Percentiles rank a stretch among this genome's conserved stretches.
These are phyloP conservation scores for Otolemur crassicaudatus DNA, from an alignment of 2,797 vertebrate species.

Conservation along the genomic window DNA sequence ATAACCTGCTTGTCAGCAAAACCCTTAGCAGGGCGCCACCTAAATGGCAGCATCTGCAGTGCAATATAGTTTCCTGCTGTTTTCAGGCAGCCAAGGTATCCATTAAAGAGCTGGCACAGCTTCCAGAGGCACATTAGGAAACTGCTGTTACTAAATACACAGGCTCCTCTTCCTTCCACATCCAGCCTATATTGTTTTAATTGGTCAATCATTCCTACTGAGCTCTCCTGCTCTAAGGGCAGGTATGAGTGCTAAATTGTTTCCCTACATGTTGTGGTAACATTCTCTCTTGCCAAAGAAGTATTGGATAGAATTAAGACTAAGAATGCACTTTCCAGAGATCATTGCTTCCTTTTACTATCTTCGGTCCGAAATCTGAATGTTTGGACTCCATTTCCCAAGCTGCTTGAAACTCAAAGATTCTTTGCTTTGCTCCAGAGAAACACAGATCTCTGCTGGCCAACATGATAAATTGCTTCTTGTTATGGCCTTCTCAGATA, in stretches of 20 bases:
- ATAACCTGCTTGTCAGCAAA: slow-evolving; percentile 67
- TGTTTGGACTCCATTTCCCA: slow-evolving; percentile 47
- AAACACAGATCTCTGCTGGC: slow-evolving; percentile 68
- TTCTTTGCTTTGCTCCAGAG: slow-evolving; percentile 67
- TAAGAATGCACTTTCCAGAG: slow-evolving; percentile 37
- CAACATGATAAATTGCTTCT: slow-evolving; percentile 73
- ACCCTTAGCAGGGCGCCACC: slow-evolving; percentile 2
- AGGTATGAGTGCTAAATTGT: not conserved
- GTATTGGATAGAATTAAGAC: not conserved
- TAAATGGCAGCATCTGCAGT: slow-evolving; percentile 63
- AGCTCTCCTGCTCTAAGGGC: slow-evolving; percentile 44
- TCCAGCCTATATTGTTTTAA: slow-evolving; percentile 64
- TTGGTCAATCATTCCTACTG: slow-evolving; percentile 56
- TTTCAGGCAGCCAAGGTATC: slow-evolving; percentile 66
- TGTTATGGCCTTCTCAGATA: slow-evolving; percentile 62
- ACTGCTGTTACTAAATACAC: slow-evolving; percentile 53
- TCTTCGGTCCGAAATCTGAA: slow-evolving; percentile 56
- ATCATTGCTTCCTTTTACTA: slow-evolving; percentile 53
- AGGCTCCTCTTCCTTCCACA: slow-evolving; percentile 56
- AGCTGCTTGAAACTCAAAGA: slow-evolving; percentile 66
- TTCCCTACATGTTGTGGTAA: not conserved
- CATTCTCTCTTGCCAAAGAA: slow-evolving; percentile 21
- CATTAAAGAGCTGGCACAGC: slow-evolving; percentile 73
- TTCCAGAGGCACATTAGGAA: slow-evolving; percentile 64
- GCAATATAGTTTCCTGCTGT: slow-evolving; percentile 29